These are phyloP conservation scores for Drosophila tristis DNA, from an alignment of 1,140 invertebrate genomes.

Conservation along the genomic window DNA sequence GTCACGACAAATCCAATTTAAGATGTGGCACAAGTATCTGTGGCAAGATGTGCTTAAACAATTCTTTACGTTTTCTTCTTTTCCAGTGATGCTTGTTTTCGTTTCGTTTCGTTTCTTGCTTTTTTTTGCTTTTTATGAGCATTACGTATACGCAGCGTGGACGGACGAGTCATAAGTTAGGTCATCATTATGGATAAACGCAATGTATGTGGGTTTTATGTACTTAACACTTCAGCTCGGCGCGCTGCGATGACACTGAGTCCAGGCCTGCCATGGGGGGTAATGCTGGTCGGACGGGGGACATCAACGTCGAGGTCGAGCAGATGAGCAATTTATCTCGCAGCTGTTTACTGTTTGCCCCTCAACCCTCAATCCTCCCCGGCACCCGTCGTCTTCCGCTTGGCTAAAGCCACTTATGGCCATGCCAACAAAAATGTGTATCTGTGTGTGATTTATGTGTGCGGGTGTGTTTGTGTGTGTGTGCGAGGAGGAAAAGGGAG, in stretches of 20 bases:
- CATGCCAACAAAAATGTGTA: slow-evolving; percentile 36
- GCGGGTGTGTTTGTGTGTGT: slow-evolving; percentile 22
- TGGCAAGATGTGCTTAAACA: slow-evolving; percentile 10
- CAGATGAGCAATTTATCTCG: slow-evolving; percentile 83
- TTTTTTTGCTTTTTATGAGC: slow-evolving; percentile 37
- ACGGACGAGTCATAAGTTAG: slow-evolving; percentile 72
- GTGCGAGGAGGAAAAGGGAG: not conserved
- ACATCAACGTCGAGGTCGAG: slow-evolving; percentile 65
- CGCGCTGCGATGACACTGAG: slow-evolving; percentile 57
- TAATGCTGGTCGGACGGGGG: not conserved
- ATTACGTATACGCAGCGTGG: slow-evolving; percentile 71
- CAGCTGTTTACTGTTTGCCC: slow-evolving; percentile 80
- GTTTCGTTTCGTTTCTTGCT: not conserved
- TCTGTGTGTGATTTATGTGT: slow-evolving; percentile 66
- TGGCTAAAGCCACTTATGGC: slow-evolving; percentile 78
- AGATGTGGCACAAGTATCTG: slow-evolving; percentile 7
- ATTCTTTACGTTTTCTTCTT: slow-evolving; percentile 23
- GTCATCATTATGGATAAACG: slow-evolving; percentile 82
- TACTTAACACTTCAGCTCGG: slow-evolving; percentile 79
- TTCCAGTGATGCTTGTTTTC: slow-evolving; percentile 7
- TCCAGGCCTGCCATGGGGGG: slow-evolving; percentile 7
- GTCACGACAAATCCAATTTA: slow-evolving; percentile 39
- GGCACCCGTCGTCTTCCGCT: slow-evolving; percentile 40
- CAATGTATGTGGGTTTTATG: slow-evolving; percentile 78
- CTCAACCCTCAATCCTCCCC: slow-evolving; percentile 2